Base-by-base conservation (phyloP, 2,113 vertebrate species). In the Lates calcarifer region DNA sequence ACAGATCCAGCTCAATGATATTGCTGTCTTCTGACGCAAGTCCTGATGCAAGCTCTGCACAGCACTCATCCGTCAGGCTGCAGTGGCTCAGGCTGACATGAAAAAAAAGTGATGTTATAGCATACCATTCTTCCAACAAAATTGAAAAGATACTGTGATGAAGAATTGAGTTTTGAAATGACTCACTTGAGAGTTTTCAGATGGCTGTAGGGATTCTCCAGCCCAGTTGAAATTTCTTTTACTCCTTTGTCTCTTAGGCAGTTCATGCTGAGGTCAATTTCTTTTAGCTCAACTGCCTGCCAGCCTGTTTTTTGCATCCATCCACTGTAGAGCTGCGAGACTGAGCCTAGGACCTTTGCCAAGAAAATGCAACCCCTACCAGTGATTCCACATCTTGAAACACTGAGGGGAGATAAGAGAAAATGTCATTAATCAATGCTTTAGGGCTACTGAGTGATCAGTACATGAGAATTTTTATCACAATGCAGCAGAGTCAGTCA, bases 191-290 rank as follows among this genome's bases (percentile, higher is more conserved):
- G 85, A 39, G 28, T 75, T 66, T 31, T 81, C 26, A 93, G 83
- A 24, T 83, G 66, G 82, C 64, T 72, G 58, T 14, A 64, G 5
- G 84, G 65, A 69, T 78, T 89, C 49, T 17, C 62, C 35, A 94
- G 60, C 37, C 74, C 39, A 1, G 14, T 5, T 5, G 83, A 53
- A 3, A 93, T 57, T 8, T 49, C 8, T 41, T 24, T 63, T 18
- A 82, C 68, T 35, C 91, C 91, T 0, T 15, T 4, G 62, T 89
- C 82, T 57, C 26, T 11, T 11, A 94, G 37, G 60, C 1, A 2
- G 89, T 93, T 93, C 80, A 77, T 89, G 85, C 90, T 93, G 65
- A 94, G 81, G 65, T 94, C 82, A 5, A 94, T 58, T 1, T 90
- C 82, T 58, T 0, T 62, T 57, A 93, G 86, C 69, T 81, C 56